Evolutionary conservation across 2,113 vertebrate species (phyloP).

Genomic region (Ploceus nigricollis): DNA sequence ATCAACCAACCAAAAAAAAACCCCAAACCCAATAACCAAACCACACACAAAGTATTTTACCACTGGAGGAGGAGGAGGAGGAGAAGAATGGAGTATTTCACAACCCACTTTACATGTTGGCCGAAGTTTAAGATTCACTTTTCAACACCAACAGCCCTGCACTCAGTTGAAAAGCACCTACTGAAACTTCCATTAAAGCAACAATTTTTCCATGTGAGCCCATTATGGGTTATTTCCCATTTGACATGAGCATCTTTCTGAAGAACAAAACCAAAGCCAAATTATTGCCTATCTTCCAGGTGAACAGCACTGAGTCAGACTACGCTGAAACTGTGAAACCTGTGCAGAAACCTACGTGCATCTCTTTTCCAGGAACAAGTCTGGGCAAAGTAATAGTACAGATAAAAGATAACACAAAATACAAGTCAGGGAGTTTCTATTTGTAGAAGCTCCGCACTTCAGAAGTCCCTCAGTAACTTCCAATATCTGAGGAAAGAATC

Average conservation of each 20-base stretch:
- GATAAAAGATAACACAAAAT: neutral
- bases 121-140: neutral
- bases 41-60: neutral
- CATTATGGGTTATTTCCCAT: neutral
- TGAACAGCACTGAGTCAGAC: slow-evolving; percentile 8
- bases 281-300: neutral
- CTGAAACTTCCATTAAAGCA: neutral
- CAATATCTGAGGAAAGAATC: neutral
- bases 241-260: neutral
- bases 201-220: neutral
- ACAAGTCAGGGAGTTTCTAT: neutral
- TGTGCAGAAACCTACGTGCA: neutral
- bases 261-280: neutral
- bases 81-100: neutral
- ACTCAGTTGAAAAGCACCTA: neutral
- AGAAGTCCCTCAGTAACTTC: neutral
- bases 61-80: neutral
- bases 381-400: neutral
- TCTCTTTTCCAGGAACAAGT: slow-evolving; percentile 6
- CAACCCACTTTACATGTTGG: neutral
- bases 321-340: neutral
- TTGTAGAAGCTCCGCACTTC: neutral
- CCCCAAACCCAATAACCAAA: neutral
- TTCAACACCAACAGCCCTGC: neutral
- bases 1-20: neutral